These are phyloP conservation scores for Oenanthe melanoleuca DNA, from an alignment of 2,113 vertebrate species.

Conservation along the genomic window DNA sequence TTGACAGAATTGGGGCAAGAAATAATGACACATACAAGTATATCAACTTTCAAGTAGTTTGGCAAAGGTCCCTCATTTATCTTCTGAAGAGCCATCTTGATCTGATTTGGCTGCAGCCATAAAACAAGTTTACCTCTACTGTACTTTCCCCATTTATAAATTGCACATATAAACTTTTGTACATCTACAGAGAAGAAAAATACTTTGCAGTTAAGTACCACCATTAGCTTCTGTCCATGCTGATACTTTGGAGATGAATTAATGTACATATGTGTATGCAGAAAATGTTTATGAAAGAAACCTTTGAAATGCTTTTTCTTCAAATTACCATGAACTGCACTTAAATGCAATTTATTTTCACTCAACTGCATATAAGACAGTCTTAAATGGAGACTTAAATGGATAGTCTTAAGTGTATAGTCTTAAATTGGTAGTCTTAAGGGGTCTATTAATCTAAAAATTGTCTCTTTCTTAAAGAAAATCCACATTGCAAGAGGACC, in stretches of 20 bases:
- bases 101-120: not conserved
- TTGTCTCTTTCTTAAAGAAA: not conserved
- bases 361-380: not conserved
- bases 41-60: not conserved
- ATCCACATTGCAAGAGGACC: not conserved
- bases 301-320: not conserved
- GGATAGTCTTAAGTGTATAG: not conserved
- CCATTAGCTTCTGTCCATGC: not conserved
- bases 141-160: not conserved
- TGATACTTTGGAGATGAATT: not conserved
- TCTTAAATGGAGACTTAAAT: not conserved
- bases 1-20: not conserved
- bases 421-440: not conserved
- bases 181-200: not conserved
- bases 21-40: not conserved
- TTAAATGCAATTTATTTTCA: not conserved
- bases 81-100: not conserved
- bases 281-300: not conserved
- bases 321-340: not conserved
- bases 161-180: not conserved
- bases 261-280: accelerated
- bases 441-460: not conserved
- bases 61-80: not conserved
- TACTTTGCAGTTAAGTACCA: not conserved
- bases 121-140: not conserved